Conservation (phyloP, 2,113 vertebrate genomes). For the Macaca mulatta region DNA sequence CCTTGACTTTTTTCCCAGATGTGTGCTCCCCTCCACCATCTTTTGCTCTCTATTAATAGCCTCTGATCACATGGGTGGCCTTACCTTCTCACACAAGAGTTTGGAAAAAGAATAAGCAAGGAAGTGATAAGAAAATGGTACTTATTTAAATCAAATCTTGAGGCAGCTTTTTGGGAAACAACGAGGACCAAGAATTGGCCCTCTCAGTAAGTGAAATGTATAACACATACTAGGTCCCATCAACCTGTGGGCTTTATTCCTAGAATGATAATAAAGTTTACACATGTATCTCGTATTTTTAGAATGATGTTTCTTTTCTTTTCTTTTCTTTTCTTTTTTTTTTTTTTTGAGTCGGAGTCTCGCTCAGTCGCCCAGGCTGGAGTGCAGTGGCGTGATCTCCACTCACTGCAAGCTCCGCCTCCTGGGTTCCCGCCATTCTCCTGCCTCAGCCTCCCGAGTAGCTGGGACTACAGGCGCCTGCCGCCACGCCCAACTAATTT, state of each 20-base stretch:
- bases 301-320: background rate
- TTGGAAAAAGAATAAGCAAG: background rate
- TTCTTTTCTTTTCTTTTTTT: no score
- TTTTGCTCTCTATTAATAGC: background rate
- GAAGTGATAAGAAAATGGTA: background rate
- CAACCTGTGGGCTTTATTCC: background rate
- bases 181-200: background rate
- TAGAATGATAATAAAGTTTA: background rate
- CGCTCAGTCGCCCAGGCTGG: no score
- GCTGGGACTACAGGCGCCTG: no score
- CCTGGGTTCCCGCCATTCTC: no score
- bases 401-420: no score
- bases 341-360: no score
- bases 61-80: background rate
- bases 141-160: background rate
- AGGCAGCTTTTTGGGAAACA: background rate
- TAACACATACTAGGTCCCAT: fast-evolving
- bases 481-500: no score
- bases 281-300: background rate
- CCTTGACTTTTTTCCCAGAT: background rate
- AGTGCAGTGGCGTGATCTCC: no score
- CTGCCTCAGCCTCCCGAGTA: no score
- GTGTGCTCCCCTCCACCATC: background rate
- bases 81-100: background rate
- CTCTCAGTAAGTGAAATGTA: background rate